Base-by-base conservation (phyloP, 2,113 vertebrate species). In the Plecturocebus donacophilus region DNA sequence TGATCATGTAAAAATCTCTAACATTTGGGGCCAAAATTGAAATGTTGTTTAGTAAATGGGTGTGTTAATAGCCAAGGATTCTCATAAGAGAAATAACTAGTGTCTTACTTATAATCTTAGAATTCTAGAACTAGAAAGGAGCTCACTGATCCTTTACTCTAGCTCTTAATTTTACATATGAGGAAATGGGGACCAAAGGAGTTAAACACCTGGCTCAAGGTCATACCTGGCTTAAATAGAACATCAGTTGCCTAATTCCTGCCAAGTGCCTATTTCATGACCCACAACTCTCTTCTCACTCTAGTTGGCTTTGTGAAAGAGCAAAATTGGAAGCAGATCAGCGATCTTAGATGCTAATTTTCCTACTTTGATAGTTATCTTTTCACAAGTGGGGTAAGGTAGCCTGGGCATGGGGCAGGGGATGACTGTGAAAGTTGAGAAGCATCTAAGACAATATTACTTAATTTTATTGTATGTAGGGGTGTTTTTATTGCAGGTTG, bases 31-130 rank as follows among this genome's bases (percentile, higher is more conserved):
- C 56, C 32, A 47, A 94, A 96, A 96, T 96, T 96, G 97, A 97
- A 97, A 97, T 96, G 66, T 96, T 77, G 96, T 97, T 97, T 86
- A 96, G 58, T 79, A 90, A 97, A 86, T 95, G 84, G 95, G 35
- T 70, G 30, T 94, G 80, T 49, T 89, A 90, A 92, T 91, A 89
- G 58, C n/a, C 27, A 75, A 81, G 70, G 45, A 93, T 68, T 90
- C 32, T 81, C 68, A 64, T 38, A 94, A 97, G n/a, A 94, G 64
- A 93, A 83, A 90, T 90, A 87, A 73, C 47, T 54, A 68, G n/a
- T 76, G 38, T 75, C 68, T 56, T 90, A 73, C n/a, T 95, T 79
- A 45, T 86, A 89, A 94, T 75, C 35, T 23, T 54, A 82, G n/a
- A 90, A 77, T 94, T 96, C 91, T 52, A 80, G 83, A 93, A n/a